A percentile compares a stretch with the other conserved stretches of the same genome.
Conservation (phyloP, 2,888 invertebrate species). For the Syrista parreyssii region DNA sequence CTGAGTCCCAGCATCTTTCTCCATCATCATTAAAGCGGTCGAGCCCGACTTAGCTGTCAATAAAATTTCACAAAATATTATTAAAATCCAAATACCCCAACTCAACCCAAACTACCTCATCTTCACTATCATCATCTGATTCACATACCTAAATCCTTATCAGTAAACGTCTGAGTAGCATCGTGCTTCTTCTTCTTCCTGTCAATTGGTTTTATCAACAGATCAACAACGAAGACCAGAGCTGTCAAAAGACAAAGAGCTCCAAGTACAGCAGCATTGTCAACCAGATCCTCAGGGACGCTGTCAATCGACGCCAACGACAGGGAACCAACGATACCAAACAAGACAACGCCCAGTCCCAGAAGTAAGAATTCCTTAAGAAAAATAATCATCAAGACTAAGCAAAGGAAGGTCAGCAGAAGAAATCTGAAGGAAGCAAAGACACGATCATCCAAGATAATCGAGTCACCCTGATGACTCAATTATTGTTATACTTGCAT, state of each 20-base stretch:
- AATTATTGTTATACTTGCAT: constrained; percentile 31
- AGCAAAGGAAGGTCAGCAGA: background rate
- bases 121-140: background rate
- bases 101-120: background rate
- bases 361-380: constrained; percentile 76
- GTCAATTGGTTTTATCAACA: constrained; percentile 60
- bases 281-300: constrained; percentile 74
- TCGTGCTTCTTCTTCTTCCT: constrained; percentile 45
- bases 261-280: constrained; percentile 79
- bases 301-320: constrained; percentile 79
- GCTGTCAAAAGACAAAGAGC: constrained; percentile 75
- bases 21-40: constrained; percentile 1
- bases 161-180: constrained; percentile 41
- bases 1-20: constrained; percentile 13
- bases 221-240: constrained; percentile 76
- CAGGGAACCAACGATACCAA: constrained; percentile 76
- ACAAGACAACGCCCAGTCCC: constrained; percentile 78
- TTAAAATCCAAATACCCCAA: background rate
- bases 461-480: background rate
- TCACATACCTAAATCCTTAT: constrained; percentile 50
- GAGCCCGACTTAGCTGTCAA: background rate
- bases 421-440: background rate
- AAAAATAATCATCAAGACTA: constrained; percentile 11
- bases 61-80: background rate
- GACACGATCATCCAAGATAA: background rate